Evolutionary conservation across 2,797 vertebrate species (phyloP).

Genomic region (Falco columbarius): DNA sequence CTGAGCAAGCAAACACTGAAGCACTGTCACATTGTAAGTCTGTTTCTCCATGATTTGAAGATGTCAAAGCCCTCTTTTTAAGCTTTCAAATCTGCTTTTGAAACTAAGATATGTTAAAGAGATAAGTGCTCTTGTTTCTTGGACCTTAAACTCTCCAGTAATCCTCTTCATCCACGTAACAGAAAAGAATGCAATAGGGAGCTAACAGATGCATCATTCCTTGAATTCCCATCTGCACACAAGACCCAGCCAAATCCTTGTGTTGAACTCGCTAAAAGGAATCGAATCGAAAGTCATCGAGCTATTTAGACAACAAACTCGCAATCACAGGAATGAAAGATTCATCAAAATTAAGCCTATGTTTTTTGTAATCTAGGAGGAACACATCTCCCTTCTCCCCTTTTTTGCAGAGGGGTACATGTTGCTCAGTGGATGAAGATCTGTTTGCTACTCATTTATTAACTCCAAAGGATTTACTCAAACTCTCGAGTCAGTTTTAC

Average conservation of each 20-base stretch:
- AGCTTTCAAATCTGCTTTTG: background rate
- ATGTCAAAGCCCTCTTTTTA: background rate
- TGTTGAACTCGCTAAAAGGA: background rate
- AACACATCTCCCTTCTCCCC: background rate
- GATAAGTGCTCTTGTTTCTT: background rate
- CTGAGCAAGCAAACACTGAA: background rate
- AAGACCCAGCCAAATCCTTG: background rate
- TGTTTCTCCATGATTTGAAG: background rate
- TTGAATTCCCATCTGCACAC: conserved; percentile 15
- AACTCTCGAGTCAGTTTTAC: background rate
- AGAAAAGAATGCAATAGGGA: background rate
- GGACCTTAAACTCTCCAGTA: background rate
- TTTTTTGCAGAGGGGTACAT: background rate
- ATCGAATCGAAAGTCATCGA: fast-evolving
- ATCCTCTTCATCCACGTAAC: background rate
- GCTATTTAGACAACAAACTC: background rate
- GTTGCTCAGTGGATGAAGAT: background rate
- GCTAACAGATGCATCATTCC: background rate
- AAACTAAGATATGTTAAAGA: background rate
- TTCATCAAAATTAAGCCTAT: background rate
- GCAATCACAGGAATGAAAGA: background rate
- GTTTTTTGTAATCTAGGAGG: background rate
- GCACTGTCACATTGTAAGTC: background rate
- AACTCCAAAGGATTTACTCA: background rate
- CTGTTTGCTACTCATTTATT: background rate